Evolutionary conservation across 2,888 invertebrate species (phyloP).

Genomic region (Tethea ocularis): DNA sequence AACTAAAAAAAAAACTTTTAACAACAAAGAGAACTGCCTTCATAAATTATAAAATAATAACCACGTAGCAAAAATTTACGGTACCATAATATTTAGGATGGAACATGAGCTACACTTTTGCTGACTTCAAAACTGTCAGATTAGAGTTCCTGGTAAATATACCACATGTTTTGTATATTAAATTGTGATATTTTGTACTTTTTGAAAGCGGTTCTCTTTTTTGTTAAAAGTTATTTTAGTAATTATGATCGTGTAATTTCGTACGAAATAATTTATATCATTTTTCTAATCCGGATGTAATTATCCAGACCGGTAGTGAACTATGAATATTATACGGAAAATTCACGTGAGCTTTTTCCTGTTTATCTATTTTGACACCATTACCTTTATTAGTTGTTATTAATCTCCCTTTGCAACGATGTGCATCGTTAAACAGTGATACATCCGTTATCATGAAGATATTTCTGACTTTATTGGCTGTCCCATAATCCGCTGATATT

Average conservation of each 20-base stretch:
- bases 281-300: slow-evolving; percentile 43
- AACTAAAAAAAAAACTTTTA: too few relatives aligned
- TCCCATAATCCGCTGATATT: slow-evolving; percentile 59
- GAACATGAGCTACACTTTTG: too few relatives aligned
- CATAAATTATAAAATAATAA: too few relatives aligned
- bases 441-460: slow-evolving; percentile 38
- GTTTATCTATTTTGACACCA: slow-evolving; percentile 44
- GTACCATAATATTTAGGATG: too few relatives aligned
- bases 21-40: too few relatives aligned
- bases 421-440: slow-evolving; percentile 38
- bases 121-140: too few relatives aligned
- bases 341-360: slow-evolving; percentile 31
- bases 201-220: too few relatives aligned
- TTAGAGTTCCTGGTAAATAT: too few relatives aligned
- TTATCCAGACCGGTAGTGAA: slow-evolving; percentile 51
- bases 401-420: slow-evolving; percentile 46
- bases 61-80: too few relatives aligned
- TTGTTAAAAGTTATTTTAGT: too few relatives aligned
- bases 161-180: too few relatives aligned
- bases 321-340: slow-evolving; percentile 45
- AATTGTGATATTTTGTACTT: too few relatives aligned
- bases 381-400: slow-evolving; percentile 43
- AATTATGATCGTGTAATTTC: slow-evolving; percentile 1
- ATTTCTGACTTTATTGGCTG: slow-evolving; percentile 51
- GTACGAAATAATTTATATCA: slow-evolving; percentile 43